Base-by-base conservation (phyloP, 2,113 vertebrate species). In the Labeo catla region DNA sequence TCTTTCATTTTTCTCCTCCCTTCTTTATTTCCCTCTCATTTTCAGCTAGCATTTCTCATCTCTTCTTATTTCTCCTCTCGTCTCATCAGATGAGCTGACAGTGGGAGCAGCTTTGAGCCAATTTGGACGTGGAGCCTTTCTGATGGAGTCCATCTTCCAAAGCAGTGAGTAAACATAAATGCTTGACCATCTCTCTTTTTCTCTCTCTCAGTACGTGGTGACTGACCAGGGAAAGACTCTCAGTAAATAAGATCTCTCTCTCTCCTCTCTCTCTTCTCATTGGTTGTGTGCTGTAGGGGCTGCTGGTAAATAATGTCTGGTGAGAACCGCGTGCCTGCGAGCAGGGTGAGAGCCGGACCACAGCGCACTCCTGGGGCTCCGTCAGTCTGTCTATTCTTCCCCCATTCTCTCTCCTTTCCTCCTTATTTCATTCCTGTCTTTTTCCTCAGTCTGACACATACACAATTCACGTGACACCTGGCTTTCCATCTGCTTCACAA, bases 231-330 rank as follows among this genome's bases (percentile, higher is more conserved):
- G 92, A 92, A 89, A 89, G 92, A 92, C 70, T 84, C 72, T 76
- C 16, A 76, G 93, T 94, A 94, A 94, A 94, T 93, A 95, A 91
- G 91, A 94, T 94, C 91, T 91, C 91, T 87, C 88, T 91, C 36
- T 93, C 91, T 90, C 89, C 52, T 94, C 90, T 91, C 90, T 87
- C 87, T 83, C 86, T 90, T 88, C 13, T 91, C 50, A 91, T 91
- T 89, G 89, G 65, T 47, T 72, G 19, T 80, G 52, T 45, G 45
- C 80, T 85, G 45, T 63, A 79, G 76, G 91, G 92, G 92, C 93
- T 93, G 89, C 91, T 94, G 93, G 93, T 93, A 94, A 95, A 95
- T 93, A 93, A 91, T 93, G 92, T 94, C 94, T 94, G 90, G 93
- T 94, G 94, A 94, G 92, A 84, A 86, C 81, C 90, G 89, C 59